Base-by-base conservation (phyloP, 2,797 vertebrate genomes). In the Spinibarbus caldwelli region DNA sequence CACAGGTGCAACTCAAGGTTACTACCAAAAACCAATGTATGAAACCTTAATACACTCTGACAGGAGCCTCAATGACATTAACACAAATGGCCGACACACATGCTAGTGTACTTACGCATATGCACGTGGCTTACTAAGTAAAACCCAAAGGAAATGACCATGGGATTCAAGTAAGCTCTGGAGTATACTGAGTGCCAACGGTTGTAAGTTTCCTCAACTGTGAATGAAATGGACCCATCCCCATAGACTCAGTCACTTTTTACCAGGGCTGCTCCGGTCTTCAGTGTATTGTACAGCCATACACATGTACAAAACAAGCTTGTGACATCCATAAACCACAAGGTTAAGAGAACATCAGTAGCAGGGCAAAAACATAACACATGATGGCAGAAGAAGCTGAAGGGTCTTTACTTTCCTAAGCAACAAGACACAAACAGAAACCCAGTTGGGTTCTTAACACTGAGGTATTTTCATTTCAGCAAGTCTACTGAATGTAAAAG, bases 1-100 rank as follows among this genome's bases (percentile, higher is more conserved):
- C 59, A 76, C 31, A 54, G 49, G 73, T 76, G 31, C 31, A 67
- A 31, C 78, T 80, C 41, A 66, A 49, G 19, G 59, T 67, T 67
- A 49, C 47, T 67, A 80, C 17, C 26, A 49, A 47, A 49, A 67
- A 3, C 41, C 10, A 26, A 41, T 66, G 41, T 23, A 67, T 80
- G 75, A 34, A 52, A 85, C 31, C 76, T 21, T 66, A 71, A 78
- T 64, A 62, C n/a, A 43, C 52, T 82, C 54, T 6, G 70, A 73
- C 41, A 64, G 12, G 5, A 62, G 12, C 21, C 54, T 64, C 36
- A 84, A 86, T 89, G 76, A 79, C 68, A 70, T 73, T 73, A 71
- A 88, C 43, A 76, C 8, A 85, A 80, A 62, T 26, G n/a, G n/a
- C 38, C 38, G 15, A 73, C 43, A 83, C 80, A 83, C 81, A 83